These are phyloP conservation scores for Nemopilema nomurai DNA, from an alignment of 30 jellyfish, hydroid and myxozoan genomes.

Conservation along the genomic window DNA sequence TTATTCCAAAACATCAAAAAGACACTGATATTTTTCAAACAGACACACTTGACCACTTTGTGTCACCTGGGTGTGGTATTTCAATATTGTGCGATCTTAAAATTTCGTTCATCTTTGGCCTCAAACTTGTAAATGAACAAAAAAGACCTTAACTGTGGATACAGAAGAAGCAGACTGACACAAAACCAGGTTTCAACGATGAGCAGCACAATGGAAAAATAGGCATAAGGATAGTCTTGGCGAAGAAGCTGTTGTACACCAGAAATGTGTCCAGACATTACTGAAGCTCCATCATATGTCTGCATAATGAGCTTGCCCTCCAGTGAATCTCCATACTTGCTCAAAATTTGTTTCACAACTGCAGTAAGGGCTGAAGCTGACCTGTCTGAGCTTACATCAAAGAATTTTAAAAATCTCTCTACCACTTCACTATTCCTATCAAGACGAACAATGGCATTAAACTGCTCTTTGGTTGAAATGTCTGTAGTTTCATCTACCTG, in stretches of 20 bases:
- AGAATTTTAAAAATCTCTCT: conserved; percentile 31
- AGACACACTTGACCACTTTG: conserved; percentile 38
- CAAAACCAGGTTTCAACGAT: conserved; percentile 39
- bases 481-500: conserved; percentile 35
- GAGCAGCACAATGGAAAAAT: conserved; percentile 60
- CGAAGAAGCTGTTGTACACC: conserved; percentile 39
- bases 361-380: not conserved
- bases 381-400: conserved; percentile 39
- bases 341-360: conserved; percentile 12
- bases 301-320: conserved; percentile 36
- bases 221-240: conserved; percentile 37
- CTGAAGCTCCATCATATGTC: conserved; percentile 42
- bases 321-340: conserved; percentile 10
- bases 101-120: conserved; percentile 15
- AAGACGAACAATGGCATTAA: conserved; percentile 15
- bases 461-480: conserved; percentile 38
- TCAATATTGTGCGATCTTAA: conserved; percentile 24
- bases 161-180: conserved; percentile 59
- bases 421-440: conserved; percentile 21
- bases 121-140: conserved; percentile 38
- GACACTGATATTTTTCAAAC: conserved; percentile 23
- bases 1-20: conserved; percentile 11
- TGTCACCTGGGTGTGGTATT: conserved; percentile 55
- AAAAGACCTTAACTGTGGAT: conserved; percentile 46
- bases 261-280: conserved; percentile 40